These are phyloP conservation scores for Halcyon smyrnensis DNA, from an alignment of 2,797 vertebrate species.

Conservation along the genomic window DNA sequence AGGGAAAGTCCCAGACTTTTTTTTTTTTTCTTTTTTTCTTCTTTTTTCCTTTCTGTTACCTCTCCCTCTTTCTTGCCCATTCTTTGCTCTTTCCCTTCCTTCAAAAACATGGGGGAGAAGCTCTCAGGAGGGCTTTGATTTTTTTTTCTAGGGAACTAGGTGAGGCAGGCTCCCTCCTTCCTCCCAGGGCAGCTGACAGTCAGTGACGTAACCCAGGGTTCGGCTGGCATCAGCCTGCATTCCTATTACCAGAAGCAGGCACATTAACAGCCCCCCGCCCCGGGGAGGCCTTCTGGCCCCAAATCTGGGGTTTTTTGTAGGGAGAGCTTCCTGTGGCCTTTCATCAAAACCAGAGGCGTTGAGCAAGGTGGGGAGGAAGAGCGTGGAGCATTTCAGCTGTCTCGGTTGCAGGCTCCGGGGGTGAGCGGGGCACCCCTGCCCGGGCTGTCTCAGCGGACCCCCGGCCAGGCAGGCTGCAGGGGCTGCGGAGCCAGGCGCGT, in stretches of 20 bases:
- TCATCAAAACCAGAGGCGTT: not conserved
- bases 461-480: not conserved
- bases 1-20: not conserved
- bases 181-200: not conserved
- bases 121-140: not conserved
- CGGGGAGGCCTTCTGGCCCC: not conserved
- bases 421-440: not conserved
- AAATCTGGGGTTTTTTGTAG: not conserved
- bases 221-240: not conserved
- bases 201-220: not conserved
- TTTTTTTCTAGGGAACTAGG: not conserved
- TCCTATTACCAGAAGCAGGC: not conserved
- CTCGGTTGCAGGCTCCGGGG: not conserved
- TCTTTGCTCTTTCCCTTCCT: not conserved
- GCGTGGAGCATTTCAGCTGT: not conserved
- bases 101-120: not conserved
- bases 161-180: not conserved
- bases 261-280: fast-evolving
- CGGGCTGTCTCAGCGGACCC: fast-evolving
- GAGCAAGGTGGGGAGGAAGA: not conserved
- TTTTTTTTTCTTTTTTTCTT: not conserved
- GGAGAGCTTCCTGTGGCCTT: not conserved
- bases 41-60: not conserved
- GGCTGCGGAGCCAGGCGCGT: fast-evolving
- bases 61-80: not conserved